Base-by-base conservation (phyloP, 2,888 invertebrate species). In the Eilema caniola region DNA sequence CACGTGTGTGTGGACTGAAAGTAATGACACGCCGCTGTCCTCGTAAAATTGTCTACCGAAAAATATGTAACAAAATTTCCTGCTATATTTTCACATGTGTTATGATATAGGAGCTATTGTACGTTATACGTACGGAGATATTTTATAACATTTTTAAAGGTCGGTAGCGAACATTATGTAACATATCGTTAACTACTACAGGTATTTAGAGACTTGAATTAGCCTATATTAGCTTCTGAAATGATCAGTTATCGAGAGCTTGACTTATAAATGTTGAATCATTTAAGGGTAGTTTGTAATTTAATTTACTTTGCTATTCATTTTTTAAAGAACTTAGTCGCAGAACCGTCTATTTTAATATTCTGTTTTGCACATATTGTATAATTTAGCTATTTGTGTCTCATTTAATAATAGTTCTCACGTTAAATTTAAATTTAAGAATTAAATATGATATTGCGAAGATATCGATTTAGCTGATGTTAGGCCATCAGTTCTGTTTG, bases 21-120 rank as follows among this genome's bases (percentile, higher is more conserved):
- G 74, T 77, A 81, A 79, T 83, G 80, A 77, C 77, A 72, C 68
- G 70, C 72, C 70, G 72, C 74, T 74, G 77, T 77, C 77, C 66
- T 74, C 74, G 72, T 73, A 79, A 82, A 59, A 76, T 78, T 75
- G 66, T 69, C 66, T 61, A 73, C 73, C 71, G 69, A 77, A 79
- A 77, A 74, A 75, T 75, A 78, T 75, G 71, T 66, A 70, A 72
- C 71, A 20, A 72, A 67, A 71, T 79, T 69, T 65, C 56, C 8
- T 72, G 63, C 71, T 69, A 71, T 78, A 78, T 72, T 73, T 74
- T 28, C 72, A 70, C 53, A 62, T 66, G 68, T 62, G 65, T 74
- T 28, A 63, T 16, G 25, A 53, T 53, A 53, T 70, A 23, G 12
- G 23, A 68, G 62, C 69, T 64, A 63, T 69, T 66, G 61, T 57